phyloP scores from a whole-genome alignment of 2,113 vertebrate genomes.

The Xiphophorus hellerii region DNA sequence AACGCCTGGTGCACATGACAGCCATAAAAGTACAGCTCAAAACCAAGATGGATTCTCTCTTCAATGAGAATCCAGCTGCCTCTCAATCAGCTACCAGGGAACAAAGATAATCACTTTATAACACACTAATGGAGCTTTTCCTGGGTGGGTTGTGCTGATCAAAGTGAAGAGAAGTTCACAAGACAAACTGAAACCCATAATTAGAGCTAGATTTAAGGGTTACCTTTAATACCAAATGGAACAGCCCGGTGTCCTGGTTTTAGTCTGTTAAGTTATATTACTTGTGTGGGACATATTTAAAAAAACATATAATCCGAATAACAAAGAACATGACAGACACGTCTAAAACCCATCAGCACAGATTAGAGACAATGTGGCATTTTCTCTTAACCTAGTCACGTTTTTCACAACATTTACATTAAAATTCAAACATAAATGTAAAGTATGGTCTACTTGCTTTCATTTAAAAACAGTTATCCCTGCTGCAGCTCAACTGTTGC shows the following conservation, averaged over 20 bases:
- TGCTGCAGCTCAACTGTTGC: neutral
- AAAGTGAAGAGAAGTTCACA: neutral
- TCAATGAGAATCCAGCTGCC: too few species aligned
- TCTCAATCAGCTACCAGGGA: too few species aligned
- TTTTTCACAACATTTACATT: neutral
- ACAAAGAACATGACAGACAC: neutral
- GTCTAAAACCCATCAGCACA: neutral
- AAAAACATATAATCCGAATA: neutral
- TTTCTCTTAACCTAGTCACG: too few species aligned
- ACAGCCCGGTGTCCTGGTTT: neutral
- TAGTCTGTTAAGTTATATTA: neutral
- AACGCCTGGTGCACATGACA: neutral
- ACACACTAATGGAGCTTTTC: too few species aligned
- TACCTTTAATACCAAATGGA: neutral
- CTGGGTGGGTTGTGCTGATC: neutral
- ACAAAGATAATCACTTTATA: too few species aligned
- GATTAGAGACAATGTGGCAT: neutral
- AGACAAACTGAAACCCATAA: neutral
- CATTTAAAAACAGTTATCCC: neutral
- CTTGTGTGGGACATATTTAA: too few species aligned
- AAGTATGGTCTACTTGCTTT: neutral
- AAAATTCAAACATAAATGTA: neutral
- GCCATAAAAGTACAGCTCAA: neutral
- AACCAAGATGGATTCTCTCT: neutral
- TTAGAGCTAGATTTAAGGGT: constrained; percentile 8